A percentile compares a stretch with the other conserved stretches of the same genome.
Evolutionary conservation across 92 coral and sea anemone species (phyloP).

Genomic region (Paragorgia papillata): DNA sequence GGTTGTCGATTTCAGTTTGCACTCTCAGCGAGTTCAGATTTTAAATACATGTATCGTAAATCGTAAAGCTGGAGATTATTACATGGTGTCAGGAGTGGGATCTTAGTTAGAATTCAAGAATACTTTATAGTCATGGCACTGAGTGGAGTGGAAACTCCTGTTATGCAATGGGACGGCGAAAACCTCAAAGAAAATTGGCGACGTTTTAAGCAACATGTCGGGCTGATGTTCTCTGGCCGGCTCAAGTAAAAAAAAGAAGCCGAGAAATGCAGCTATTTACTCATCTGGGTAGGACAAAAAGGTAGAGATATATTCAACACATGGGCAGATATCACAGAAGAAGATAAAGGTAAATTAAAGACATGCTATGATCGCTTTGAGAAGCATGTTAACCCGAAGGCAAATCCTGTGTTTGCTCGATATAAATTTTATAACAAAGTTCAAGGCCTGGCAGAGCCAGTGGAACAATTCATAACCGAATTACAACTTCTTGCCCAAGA

Average conservation of each 20-base stretch:
- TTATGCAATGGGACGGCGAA: conserved; percentile 62
- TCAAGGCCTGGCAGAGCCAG: conserved; percentile 22
- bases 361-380: conserved; percentile 56
- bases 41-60: too few species aligned
- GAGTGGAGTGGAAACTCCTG: conserved; percentile 49
- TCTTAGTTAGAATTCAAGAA: conserved; percentile 22
- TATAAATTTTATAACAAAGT: conserved; percentile 58
- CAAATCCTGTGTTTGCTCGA: conserved; percentile 64
- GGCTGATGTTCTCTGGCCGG: conserved; percentile 61
- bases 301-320: too few species aligned
- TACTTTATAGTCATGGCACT: conserved; percentile 53
- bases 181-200: conserved; percentile 57
- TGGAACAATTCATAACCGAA: too few species aligned
- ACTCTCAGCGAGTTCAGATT: too few species aligned
- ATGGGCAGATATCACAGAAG: too few species aligned
- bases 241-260: conserved; percentile 46
- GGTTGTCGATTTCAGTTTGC: too few species aligned
- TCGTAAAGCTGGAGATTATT: too few species aligned
- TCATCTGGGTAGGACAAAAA: too few species aligned
- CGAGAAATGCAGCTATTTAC: too few species aligned
- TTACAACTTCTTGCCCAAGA: conserved; percentile 53
- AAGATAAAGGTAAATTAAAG: too few species aligned
- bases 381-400: conserved; percentile 58
- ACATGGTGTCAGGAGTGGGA: too few species aligned
- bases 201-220: conserved; percentile 58